Conservation (phyloP, 2,113 vertebrate genomes). For the Marmota monax region DNA sequence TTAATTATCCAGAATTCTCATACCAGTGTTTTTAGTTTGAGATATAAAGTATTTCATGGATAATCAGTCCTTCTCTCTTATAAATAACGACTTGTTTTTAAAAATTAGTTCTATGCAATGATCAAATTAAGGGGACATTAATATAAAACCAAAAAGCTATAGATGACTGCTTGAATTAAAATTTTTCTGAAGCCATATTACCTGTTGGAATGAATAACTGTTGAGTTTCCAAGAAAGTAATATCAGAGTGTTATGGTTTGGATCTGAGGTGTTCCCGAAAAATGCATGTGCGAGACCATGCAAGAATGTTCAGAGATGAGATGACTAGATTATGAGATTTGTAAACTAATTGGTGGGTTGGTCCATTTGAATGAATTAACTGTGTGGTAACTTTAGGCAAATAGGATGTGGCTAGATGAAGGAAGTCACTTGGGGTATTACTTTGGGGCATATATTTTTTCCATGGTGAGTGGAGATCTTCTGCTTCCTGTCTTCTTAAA, state of each 20-base stretch:
- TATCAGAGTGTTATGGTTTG: neutral
- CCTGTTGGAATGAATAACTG: conserved; percentile 48
- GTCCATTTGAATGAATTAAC: too few species aligned
- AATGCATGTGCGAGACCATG: too few species aligned
- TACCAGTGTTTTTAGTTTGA: neutral
- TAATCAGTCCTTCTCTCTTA: neutral
- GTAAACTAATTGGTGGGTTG: too few species aligned
- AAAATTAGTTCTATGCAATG: neutral
- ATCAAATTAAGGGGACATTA: neutral
- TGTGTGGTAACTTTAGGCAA: too few species aligned
- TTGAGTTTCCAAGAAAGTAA: conserved; percentile 64
- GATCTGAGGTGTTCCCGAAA: too few species aligned
- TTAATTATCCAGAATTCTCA: neutral
- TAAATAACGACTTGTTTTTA: neutral
- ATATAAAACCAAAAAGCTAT: neutral
- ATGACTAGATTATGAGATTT: too few species aligned
- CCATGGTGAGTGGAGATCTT: too few species aligned
- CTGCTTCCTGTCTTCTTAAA: too few species aligned
- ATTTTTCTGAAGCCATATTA: conserved; percentile 69
- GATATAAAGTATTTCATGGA: neutral
- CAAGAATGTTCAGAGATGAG: too few species aligned
- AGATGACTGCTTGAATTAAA: neutral
- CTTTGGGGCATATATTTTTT: too few species aligned
- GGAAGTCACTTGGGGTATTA: too few species aligned
- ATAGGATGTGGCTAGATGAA: too few species aligned